Conservation (phyloP, 2,888 invertebrate species). For the Monoplex corrugatus region DNA sequence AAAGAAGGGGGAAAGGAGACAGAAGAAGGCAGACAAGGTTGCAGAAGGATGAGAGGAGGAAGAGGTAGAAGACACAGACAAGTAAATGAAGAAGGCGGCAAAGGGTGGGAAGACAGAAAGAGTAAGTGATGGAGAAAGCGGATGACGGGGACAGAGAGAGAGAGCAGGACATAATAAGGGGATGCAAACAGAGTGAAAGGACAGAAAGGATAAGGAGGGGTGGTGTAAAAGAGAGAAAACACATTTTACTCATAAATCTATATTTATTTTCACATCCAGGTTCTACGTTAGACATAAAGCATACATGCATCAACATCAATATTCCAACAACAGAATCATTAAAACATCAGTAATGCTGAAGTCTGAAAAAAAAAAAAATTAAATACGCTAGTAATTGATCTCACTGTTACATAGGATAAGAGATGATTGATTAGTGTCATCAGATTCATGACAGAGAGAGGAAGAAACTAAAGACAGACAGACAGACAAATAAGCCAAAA, state of each 20-base stretch:
- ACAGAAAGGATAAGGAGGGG: too few relatives aligned
- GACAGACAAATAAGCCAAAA: not conserved
- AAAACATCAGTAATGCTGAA: too few relatives aligned
- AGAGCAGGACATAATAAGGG: not conserved
- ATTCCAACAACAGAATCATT: too few relatives aligned
- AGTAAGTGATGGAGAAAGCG: not conserved
- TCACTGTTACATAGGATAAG: too few relatives aligned
- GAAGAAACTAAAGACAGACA: not conserved
- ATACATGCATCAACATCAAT: too few relatives aligned
- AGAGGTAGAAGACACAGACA: not conserved
- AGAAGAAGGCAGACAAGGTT: not conserved
- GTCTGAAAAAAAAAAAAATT: too few relatives aligned
- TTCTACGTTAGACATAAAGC: too few relatives aligned
- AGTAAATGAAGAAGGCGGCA: not conserved
- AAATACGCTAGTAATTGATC: too few relatives aligned
- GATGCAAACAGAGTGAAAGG: not conserved
- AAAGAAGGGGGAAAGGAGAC: too few relatives aligned
- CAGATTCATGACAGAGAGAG: too few relatives aligned
- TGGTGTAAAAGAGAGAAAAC: not conserved
- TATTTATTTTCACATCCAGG: slow-evolving; percentile 22
- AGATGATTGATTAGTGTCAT: too few relatives aligned
- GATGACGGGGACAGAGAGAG: not conserved
- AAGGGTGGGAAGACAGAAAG: too few relatives aligned
- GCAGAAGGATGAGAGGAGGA: not conserved
- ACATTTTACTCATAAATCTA: not conserved